Conservation (phyloP, 2,113 vertebrate genomes). For the Probosciger aterrimus region DNA sequence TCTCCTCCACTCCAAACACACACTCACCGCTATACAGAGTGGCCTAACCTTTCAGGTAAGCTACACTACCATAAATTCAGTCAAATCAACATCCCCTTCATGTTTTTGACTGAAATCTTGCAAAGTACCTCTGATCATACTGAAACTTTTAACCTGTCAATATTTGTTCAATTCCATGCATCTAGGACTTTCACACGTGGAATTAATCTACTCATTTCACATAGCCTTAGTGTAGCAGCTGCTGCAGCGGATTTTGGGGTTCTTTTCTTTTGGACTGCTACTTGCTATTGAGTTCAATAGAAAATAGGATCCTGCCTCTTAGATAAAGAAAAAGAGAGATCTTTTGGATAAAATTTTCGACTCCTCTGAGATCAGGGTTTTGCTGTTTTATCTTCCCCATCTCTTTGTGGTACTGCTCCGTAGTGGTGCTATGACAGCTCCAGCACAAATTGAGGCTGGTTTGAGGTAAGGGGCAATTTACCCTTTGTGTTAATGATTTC, state of each 20-base stretch:
- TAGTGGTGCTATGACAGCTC: not conserved
- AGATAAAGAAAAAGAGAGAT: not conserved
- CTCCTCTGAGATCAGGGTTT: not conserved
- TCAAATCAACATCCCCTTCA: not conserved
- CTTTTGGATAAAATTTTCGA: not conserved
- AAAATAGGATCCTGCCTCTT: not conserved
- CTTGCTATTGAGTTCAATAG: not conserved
- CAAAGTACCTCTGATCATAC: not conserved
- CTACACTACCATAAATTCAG: not conserved
- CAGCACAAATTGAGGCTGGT: not conserved
- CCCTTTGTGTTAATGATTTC: not conserved
- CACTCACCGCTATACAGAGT: fast-evolving
- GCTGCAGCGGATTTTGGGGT: not conserved
- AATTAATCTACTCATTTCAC: not conserved
- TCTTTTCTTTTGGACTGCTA: not conserved
- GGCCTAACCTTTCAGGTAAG: not conserved
- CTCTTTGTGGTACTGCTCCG: not conserved
- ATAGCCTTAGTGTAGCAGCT: not conserved
- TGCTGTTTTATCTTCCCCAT: not conserved
- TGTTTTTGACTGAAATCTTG: not conserved
- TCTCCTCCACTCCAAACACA: not conserved
- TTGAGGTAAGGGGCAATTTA: not conserved
- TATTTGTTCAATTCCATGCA: not conserved
- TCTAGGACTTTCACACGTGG: not conserved
- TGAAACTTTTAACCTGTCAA: not conserved